Conservation (phyloP, 2,888 invertebrate genomes). For the Metacarcinus magister region DNA sequence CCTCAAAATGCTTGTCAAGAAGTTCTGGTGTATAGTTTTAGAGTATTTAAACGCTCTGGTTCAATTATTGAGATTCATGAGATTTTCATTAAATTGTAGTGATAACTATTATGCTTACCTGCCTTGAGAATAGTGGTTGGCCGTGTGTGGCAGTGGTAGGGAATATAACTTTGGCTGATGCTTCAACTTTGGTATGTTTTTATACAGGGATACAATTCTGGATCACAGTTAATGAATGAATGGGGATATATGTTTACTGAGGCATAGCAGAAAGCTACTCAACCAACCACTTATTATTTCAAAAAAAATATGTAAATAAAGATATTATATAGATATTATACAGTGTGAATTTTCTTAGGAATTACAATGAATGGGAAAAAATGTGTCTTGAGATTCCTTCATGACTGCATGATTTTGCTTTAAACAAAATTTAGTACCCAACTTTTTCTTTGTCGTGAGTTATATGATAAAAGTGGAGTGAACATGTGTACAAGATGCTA, state of each 20-base stretch:
- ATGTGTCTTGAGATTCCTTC: conserved; percentile 44
- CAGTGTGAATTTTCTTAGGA: conserved; percentile 42
- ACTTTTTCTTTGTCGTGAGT: neutral
- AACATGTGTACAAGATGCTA: conserved; percentile 2
- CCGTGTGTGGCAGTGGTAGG: conserved; percentile 49
- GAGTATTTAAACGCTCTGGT: conserved; percentile 68
- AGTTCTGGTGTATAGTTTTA: conserved; percentile 72
- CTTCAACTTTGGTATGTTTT: conserved; percentile 58
- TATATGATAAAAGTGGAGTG: conserved; percentile 18
- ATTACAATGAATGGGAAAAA: conserved; percentile 45
- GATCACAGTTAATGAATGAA: conserved; percentile 46
- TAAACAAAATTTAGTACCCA: neutral
- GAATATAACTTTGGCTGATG: neutral
- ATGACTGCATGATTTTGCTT: conserved; percentile 43
- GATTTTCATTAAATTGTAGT: conserved; percentile 63
- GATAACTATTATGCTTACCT: conserved; percentile 45
- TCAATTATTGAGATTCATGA: conserved; percentile 59
- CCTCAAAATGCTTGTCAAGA: conserved; percentile 64
- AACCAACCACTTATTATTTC: conserved; percentile 46
- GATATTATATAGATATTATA: conserved; percentile 49
- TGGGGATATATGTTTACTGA: conserved; percentile 16
- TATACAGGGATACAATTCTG: conserved; percentile 50
- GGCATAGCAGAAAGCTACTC: conserved; percentile 44
- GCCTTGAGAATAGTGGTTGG: conserved; percentile 49
- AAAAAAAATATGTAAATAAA: conserved; percentile 38